Evolutionary conservation across 2,888 invertebrate genomes (phyloP), one percentile per base, ranked within the genome.

Genomic region (Agrotis exclamationis): DNA sequence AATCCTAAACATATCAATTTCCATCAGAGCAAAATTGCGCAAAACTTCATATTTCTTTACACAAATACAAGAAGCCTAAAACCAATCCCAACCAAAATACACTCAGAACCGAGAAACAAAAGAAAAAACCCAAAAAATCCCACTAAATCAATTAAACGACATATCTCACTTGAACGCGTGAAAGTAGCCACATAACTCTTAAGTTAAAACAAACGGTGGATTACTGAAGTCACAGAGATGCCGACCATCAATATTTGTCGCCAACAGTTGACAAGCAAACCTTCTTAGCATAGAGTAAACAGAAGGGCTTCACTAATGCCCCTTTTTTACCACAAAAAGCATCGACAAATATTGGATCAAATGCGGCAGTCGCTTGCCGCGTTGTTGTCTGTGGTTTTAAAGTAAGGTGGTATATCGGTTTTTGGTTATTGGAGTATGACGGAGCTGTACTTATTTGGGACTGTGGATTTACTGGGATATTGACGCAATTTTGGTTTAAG

Each of bases 261-360:
- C 83, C 79, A 84, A 83, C 88, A 95, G 94, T 95, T 94, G 94
- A 96, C 96, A 94, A 90, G 95, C 92, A 95, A 96, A 96, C 95
- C 94, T 95, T 93, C 96, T 96, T 95, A 95, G 92, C 91, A 86
- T 91, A 89, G 90, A 84, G 93, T 91, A 93, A 95, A 96, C 93
- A 96, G 90, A 95, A 95, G 95, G 96, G 96, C 93, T 94, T 85
- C 94, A 93, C 94, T 95, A 96, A 95, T 96, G 96, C 94, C 95
- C 95, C 95, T 95, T 95, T 39, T 95, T 95, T 95, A 94, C 93
- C 87, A 94, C 93, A 95, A 95, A 95, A 95, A 94, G 94, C 92
- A 88, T 92, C 81, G 89, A 89, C 92, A 95, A 94, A 95, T 91
- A 94, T 92, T 92, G 90, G 90, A 83, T 83, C 89, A 90, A 90